These are phyloP conservation scores for Amblyjoppa proteus DNA, from an alignment of 2,888 invertebrate species.

Conservation along the genomic window DNA sequence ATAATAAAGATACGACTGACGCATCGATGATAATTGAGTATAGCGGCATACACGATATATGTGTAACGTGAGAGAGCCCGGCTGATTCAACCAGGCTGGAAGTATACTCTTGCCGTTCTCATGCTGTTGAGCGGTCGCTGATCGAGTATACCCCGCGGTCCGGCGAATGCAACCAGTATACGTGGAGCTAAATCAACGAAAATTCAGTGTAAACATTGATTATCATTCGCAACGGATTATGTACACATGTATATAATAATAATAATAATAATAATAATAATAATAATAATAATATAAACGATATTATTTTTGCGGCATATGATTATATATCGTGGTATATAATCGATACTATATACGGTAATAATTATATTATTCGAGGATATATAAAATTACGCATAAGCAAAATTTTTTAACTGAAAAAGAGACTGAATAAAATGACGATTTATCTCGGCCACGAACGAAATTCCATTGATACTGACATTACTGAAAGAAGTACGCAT, in stretches of 20 bases:
- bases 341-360: constrained; percentile 28
- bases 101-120: constrained; percentile 85
- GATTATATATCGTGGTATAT: constrained; percentile 44
- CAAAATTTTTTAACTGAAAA: constrained; percentile 67
- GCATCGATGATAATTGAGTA: constrained; percentile 45
- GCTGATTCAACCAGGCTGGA: constrained; percentile 83
- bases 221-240: constrained; percentile 69
- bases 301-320: constrained; percentile 18
- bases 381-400: constrained; percentile 45
- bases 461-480: constrained; percentile 58
- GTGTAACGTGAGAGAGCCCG: constrained; percentile 71
- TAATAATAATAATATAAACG: constrained; percentile 33
- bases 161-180: constrained; percentile 80
- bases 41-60: constrained; percentile 35
- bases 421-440: constrained; percentile 54
- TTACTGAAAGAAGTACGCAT: constrained; percentile 81
- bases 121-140: constrained; percentile 85
- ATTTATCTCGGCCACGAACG: constrained; percentile 46
- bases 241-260: constrained; percentile 65
- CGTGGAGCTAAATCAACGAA: constrained; percentile 81
- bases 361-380: constrained; percentile 36
- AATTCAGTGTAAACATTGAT: constrained; percentile 71
- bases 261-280: constrained; percentile 31
- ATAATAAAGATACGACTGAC: constrained; percentile 41
- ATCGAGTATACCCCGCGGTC: constrained; percentile 84